A percentile compares a stretch with the other conserved stretches of the same genome.
These are phyloP conservation scores for Lamellibrachia satsuma DNA, from an alignment of 2,888 invertebrate genomes.

Conservation along the genomic window DNA sequence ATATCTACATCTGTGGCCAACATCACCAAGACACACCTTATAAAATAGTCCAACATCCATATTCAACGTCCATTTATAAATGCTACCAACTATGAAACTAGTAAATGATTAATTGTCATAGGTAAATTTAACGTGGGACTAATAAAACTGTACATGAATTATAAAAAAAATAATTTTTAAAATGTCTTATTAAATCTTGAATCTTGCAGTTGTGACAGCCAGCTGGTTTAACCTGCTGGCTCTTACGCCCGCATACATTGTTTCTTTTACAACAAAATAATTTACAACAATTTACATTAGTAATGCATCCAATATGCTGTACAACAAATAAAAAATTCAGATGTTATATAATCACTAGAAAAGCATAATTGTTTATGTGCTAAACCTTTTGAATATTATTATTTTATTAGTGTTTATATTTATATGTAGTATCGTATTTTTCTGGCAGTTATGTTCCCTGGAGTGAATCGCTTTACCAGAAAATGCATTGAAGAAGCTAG, in stretches of 20 bases:
- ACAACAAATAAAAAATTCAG: no score
- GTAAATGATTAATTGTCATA: neutral
- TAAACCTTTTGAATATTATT: neutral
- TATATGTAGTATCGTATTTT: neutral
- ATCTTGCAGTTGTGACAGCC: no score
- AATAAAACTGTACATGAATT: neutral
- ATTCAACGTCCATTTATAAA: neutral
- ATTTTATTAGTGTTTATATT: neutral
- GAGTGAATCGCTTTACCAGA: constrained; percentile 55
- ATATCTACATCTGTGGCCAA: neutral
- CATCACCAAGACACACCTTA: neutral
- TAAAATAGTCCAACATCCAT: neutral
- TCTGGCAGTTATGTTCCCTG: constrained; percentile 45
- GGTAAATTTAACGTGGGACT: neutral
- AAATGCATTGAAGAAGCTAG: constrained; percentile 48
- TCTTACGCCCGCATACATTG: no score
- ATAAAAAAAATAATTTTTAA: neutral
- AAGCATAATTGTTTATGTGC: neutral
- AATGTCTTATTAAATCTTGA: no score
- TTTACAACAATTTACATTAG: neutral
- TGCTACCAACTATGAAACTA: neutral
- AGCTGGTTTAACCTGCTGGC: no score
- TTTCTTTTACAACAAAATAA: no score
- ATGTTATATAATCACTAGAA: no score
- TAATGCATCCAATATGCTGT: neutral